A percentile compares a stretch with the other conserved stretches of the same genome.
phyloP scores from a whole-genome alignment of 2,113 vertebrate species.

The Lanius ludovicianus region DNA sequence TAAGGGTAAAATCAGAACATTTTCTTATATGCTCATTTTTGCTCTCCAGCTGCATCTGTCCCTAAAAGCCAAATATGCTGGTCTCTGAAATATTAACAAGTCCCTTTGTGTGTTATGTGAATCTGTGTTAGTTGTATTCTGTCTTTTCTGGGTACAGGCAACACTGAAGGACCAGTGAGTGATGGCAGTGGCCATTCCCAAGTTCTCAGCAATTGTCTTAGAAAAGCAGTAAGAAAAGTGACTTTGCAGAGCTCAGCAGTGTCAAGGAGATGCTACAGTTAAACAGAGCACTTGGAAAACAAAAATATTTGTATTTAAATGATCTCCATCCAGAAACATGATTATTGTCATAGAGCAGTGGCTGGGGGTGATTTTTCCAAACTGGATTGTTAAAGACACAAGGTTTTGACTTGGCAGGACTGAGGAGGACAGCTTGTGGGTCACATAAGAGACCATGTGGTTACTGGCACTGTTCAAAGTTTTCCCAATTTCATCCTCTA shows the following conservation, averaged over 20 bases:
- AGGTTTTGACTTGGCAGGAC: not conserved
- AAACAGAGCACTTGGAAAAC: not conserved
- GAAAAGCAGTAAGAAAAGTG: not conserved
- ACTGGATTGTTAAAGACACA: not conserved
- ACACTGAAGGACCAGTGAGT: not conserved
- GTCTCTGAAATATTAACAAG: not conserved
- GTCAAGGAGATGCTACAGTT: not conserved
- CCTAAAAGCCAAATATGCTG: not conserved
- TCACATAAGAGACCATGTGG: not conserved
- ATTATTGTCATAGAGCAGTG: not conserved
- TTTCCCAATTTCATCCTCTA: not conserved
- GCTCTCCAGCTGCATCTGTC: not conserved
- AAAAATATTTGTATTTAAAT: not conserved
- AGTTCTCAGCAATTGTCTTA: not conserved
- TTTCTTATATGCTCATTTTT: not conserved
- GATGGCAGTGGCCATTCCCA: not conserved
- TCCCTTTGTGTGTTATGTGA: not conserved
- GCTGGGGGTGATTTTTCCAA: not conserved
- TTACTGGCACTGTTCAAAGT: not conserved
- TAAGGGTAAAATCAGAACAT: not conserved
- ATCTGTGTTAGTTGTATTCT: not conserved
- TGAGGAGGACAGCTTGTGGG: not conserved
- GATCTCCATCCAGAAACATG: not conserved
- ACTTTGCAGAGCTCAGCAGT: not conserved
- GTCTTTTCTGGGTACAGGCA: not conserved